These are phyloP conservation scores for Microplitis deprimator DNA, from an alignment of 2,888 invertebrate genomes.

Conservation along the genomic window DNA sequence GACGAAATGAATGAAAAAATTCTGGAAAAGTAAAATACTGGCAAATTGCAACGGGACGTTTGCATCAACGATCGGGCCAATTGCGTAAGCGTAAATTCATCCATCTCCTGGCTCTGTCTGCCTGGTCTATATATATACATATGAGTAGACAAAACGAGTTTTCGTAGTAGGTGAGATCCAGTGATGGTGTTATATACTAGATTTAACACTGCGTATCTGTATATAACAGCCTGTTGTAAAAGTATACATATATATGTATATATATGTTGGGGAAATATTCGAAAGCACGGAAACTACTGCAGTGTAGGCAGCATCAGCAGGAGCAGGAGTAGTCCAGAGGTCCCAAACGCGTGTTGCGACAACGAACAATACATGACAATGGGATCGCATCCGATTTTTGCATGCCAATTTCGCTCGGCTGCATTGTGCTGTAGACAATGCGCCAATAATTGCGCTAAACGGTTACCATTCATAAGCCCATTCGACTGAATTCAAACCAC, in stretches of 20 bases:
- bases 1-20: not conserved
- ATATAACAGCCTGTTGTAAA: no score
- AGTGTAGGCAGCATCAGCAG: not conserved
- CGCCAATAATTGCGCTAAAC: conserved; percentile 71
- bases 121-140: not conserved
- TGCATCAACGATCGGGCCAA: conserved; percentile 41
- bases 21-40: conserved; percentile 2
- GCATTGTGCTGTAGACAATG: conserved; percentile 70
- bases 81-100: conserved; percentile 18
- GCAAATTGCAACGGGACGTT: conserved; percentile 32
- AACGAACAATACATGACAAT: conserved; percentile 67
- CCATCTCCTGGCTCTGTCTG: not conserved
- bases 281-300: conserved; percentile 40
- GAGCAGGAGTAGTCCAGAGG: not conserved
- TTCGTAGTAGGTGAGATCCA: conserved; percentile 15
- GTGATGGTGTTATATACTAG: conserved; percentile 15
- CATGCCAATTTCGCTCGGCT: conserved; percentile 67
- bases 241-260: not conserved
- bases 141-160: not conserved
- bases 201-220: not conserved
- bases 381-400: conserved; percentile 70
- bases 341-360: conserved; percentile 37
- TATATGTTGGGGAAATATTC: conserved; percentile 41
- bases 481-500: conserved; percentile 68
- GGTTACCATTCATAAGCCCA: conserved; percentile 68